A percentile compares a stretch with the other conserved stretches of the same genome.
These are phyloP conservation scores for Panonychus citri DNA, from an alignment of 1,140 invertebrate genomes.

Conservation along the genomic window DNA sequence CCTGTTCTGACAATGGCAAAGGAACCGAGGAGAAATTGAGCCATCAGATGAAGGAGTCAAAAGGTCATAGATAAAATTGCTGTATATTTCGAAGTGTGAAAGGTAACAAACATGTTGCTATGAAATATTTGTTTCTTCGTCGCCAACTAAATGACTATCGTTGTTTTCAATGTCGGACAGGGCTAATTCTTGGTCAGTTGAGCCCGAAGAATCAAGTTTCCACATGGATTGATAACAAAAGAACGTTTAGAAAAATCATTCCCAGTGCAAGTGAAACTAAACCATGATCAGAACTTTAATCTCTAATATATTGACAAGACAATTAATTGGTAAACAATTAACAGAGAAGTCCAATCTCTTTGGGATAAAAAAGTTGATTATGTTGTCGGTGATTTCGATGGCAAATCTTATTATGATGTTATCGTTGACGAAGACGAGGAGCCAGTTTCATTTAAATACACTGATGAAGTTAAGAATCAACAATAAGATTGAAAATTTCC, in stretches of 20 bases:
- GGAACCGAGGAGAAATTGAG: no score
- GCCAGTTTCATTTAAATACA: no score
- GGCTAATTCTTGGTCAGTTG: no score
- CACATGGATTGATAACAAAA: not conserved
- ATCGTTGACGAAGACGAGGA: no score
- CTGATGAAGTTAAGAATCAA: no score
- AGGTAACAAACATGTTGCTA: constrained; percentile 41
- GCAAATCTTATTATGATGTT: no score
- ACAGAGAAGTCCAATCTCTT: no score
- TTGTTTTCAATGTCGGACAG: not conserved
- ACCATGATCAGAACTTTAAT: constrained; percentile 90
- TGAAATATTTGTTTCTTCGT: not conserved
- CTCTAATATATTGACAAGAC: no score
- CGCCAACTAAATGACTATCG: not conserved
- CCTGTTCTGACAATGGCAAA: constrained; percentile 44
- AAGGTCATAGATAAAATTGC: constrained; percentile 69
- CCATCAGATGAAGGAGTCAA: constrained; percentile 29
- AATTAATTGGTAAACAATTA: no score
- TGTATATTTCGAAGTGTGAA: constrained; percentile 72
- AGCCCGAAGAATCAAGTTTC: not conserved
- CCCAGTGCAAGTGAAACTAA: constrained; percentile 95
- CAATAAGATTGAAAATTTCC: no score
- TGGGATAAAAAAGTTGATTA: no score
- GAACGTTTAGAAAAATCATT: constrained; percentile 50
- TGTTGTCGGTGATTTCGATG: no score